Evolutionary conservation across 2,797 vertebrate species (phyloP).

Genomic region (Xiphorhynchus erythropygius): DNA sequence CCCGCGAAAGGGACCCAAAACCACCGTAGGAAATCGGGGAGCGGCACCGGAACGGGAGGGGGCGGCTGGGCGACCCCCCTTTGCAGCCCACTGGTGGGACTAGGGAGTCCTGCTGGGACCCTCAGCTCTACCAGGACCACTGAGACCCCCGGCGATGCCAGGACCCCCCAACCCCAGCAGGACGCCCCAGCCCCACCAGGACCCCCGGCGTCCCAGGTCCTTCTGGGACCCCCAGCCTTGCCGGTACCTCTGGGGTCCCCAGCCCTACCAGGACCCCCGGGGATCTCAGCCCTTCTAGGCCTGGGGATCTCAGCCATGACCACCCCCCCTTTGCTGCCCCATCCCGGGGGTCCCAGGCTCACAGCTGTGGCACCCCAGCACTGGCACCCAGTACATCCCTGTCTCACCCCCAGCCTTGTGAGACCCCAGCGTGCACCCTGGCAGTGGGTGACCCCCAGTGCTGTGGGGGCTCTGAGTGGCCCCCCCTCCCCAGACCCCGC

Average conservation of each 20-base stretch:
- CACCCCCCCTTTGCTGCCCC: accelerated
- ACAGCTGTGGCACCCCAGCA: neutral
- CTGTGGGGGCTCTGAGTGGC: neutral
- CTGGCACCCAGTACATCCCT: accelerated
- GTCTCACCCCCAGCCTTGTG: neutral
- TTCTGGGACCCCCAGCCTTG: too few species aligned
- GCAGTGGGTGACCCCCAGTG: accelerated
- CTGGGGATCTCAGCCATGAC: neutral
- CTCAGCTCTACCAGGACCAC: too few species aligned
- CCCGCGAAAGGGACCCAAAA: neutral
- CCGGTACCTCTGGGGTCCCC: neutral
- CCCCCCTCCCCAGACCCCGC: neutral
- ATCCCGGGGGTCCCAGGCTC: neutral
- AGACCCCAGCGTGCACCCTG: neutral
- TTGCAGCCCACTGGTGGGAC: neutral
- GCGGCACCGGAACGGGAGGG: neutral
- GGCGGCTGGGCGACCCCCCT: neutral
- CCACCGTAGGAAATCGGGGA: neutral
- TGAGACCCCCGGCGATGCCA: too few species aligned
- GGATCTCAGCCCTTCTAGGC: too few species aligned
- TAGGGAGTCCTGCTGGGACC: neutral
- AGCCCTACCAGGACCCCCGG: neutral
- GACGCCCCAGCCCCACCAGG: too few species aligned
- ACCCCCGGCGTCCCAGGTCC: too few species aligned
- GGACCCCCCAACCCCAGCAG: too few species aligned